phyloP scores from a whole-genome alignment of 2,797 vertebrate species.

The Notolabrus celidotus region DNA sequence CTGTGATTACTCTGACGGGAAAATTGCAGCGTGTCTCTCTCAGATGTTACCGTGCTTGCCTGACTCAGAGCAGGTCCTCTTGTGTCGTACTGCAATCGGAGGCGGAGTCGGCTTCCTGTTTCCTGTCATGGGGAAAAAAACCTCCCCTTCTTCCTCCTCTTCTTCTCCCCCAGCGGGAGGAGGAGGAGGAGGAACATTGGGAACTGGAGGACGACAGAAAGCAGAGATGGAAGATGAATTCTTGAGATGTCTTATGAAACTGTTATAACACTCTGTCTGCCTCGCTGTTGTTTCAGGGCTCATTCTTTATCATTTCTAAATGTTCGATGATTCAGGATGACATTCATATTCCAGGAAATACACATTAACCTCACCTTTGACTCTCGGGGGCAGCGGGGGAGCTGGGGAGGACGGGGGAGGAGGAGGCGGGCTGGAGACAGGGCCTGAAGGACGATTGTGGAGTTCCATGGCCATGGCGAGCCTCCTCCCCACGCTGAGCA shows the following conservation, averaged over 20 bases:
- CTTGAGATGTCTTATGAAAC: no score
- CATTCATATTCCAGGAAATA: no score
- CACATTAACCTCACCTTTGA: conserved; percentile 71
- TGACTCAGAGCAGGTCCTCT: conserved; percentile 87
- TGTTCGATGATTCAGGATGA: no score
- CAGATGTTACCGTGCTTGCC: conserved; percentile 65
- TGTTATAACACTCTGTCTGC: no score
- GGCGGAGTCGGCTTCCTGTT: conserved; percentile 79
- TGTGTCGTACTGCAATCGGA: conserved; percentile 82
- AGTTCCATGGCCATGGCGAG: conserved; percentile 79
- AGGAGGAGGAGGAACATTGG: conserved; percentile 72
- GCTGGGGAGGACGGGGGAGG: conserved; percentile 81
- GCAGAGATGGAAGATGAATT: background rate
- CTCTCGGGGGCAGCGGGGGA: conserved; percentile 84
- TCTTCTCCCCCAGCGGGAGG: conserved; percentile 67
- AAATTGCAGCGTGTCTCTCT: conserved; percentile 25
- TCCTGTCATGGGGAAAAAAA: conserved; percentile 65
- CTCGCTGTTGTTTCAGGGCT: no score
- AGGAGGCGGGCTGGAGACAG: conserved; percentile 66
- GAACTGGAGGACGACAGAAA: conserved; percentile 49
- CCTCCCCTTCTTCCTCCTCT: conserved; percentile 68
- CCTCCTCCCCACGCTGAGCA: conserved; percentile 80
- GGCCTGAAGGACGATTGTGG: conserved; percentile 48
- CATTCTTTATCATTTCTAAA: no score
- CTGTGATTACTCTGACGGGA: conserved; percentile 21